Evolutionary conservation across 1,140 invertebrate genomes (phyloP).

Genomic region (Idris sp.): DNA sequence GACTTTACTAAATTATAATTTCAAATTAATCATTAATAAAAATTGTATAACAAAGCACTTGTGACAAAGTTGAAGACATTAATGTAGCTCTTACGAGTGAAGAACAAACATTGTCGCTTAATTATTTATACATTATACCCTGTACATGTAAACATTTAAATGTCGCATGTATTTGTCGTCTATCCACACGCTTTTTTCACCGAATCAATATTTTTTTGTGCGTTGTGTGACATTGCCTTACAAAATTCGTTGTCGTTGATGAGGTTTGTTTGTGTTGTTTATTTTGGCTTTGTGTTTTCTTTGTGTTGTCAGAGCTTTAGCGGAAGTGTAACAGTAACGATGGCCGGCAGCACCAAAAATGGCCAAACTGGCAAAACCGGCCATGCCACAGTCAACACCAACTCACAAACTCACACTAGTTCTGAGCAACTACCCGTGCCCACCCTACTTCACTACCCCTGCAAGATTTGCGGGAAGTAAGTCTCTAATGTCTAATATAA

Average conservation of each 20-base stretch:
- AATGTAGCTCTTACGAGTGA: slow-evolving; percentile 23
- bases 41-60: slow-evolving; percentile 18
- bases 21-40: slow-evolving; percentile 22
- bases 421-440: slow-evolving; percentile 79
- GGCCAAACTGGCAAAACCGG: slow-evolving; percentile 80
- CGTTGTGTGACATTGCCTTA: slow-evolving; percentile 68
- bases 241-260: slow-evolving; percentile 64
- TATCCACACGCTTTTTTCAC: slow-evolving; percentile 57
- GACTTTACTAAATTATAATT: too few relatives aligned
- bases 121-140: slow-evolving; percentile 46
- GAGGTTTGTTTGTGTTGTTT: slow-evolving; percentile 78
- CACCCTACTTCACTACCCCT: slow-evolving; percentile 85
- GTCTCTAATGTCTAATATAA: slow-evolving; percentile 81
- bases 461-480: slow-evolving; percentile 99
- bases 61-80: slow-evolving; percentile 26
- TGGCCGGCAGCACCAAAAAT: slow-evolving; percentile 87
- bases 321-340: slow-evolving; percentile 84
- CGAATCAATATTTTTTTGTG: slow-evolving; percentile 64
- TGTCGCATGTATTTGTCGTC: slow-evolving; percentile 76
- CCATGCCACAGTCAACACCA: slow-evolving; percentile 79
- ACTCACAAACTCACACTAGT: slow-evolving; percentile 80
- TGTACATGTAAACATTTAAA: slow-evolving; percentile 74
- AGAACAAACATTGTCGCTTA: slow-evolving; percentile 34
- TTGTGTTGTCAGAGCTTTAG: slow-evolving; percentile 86
- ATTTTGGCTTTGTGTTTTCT: slow-evolving; percentile 79